Percentiles rank a stretch among this genome's conserved stretches.
Conservation (phyloP, 2,113 vertebrate species). For the Piaya cayana region DNA sequence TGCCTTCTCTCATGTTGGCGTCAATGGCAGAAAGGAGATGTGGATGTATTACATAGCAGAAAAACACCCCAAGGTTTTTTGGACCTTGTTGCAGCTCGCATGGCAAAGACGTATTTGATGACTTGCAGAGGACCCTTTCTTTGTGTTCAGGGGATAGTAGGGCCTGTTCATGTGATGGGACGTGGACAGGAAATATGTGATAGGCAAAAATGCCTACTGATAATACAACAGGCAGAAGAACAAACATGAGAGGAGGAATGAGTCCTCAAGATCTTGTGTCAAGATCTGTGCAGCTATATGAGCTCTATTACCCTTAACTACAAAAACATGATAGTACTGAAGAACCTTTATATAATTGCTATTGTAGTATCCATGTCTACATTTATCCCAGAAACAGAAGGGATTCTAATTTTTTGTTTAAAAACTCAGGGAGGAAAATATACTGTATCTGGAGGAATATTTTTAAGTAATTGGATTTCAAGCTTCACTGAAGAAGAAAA, state of each 20-base stretch:
- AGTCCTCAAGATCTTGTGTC: neutral
- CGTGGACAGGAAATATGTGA: neutral
- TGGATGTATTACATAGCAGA: neutral
- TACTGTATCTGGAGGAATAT: neutral
- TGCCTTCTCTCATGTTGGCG: neutral
- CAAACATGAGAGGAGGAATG: neutral
- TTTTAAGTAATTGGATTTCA: neutral
- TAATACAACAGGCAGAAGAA: neutral
- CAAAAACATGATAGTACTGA: neutral
- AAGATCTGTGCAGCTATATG: rapidly evolving
- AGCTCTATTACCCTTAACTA: neutral
- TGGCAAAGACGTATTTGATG: neutral
- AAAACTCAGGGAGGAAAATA: neutral
- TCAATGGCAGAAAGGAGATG: neutral
- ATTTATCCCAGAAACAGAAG: neutral
- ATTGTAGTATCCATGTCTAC: neutral
- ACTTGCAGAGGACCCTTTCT: neutral
- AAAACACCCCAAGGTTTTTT: neutral
- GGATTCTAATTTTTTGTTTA: neutral
- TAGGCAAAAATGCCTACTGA: neutral
- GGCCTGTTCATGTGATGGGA: neutral
- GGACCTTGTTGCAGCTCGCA: neutral
- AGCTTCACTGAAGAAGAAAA: neutral
- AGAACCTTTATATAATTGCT: neutral
- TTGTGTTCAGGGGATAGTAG: neutral